Conservation (phyloP, 2,113 vertebrate genomes). For the Gymnogyps californianus region DNA sequence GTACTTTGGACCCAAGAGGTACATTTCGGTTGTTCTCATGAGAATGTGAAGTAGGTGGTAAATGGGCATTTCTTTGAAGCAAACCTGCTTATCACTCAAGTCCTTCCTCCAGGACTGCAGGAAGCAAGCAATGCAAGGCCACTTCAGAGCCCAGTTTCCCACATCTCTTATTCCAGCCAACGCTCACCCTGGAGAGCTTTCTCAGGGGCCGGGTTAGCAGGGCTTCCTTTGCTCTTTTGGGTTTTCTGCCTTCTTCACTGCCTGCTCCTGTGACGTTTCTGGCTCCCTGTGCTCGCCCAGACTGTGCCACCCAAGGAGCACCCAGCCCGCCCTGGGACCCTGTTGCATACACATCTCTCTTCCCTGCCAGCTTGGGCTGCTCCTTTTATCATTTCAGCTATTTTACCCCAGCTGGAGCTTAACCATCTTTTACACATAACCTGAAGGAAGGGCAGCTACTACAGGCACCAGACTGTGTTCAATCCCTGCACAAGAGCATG, state of each 20-base stretch:
- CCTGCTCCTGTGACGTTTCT: not conserved
- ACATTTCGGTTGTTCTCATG: not conserved
- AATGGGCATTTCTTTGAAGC: not conserved
- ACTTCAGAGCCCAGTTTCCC: not conserved
- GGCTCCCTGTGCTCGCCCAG: not conserved
- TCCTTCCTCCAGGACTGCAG: not conserved
- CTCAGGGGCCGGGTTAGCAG: not conserved
- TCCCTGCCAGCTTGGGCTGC: not conserved
- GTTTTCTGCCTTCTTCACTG: not conserved
- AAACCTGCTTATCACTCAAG: not conserved
- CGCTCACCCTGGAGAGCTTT: no score
- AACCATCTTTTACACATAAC: not conserved
- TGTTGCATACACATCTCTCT: not conserved
- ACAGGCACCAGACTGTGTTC: not conserved
- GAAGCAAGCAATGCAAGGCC: not conserved
- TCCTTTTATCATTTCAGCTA: not conserved
- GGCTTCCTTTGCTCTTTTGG: not conserved
- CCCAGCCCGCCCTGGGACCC: not conserved
- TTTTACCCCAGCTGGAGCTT: not conserved
- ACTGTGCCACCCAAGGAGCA: not conserved
- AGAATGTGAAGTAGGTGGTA: not conserved
- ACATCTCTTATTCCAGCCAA: not conserved
- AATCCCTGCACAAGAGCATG: fast-evolving
- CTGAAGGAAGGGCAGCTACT: not conserved
- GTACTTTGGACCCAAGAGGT: not conserved